Evolutionary conservation across 2,113 vertebrate genomes (phyloP).

Genomic region (Microtus pennsylvanicus): DNA sequence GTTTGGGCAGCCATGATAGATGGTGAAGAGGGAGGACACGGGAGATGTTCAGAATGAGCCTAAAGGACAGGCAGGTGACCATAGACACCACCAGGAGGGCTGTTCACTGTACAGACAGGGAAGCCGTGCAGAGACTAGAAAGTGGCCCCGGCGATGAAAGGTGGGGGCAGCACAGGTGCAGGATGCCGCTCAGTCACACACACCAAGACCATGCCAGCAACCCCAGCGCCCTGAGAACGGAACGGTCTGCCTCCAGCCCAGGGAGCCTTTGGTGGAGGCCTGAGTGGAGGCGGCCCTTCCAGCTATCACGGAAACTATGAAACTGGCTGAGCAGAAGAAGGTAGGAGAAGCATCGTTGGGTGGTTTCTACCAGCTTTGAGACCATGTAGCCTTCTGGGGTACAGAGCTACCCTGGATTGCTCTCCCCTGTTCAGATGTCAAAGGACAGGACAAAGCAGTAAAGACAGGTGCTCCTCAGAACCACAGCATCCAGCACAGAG

Average conservation of each 20-base stretch:
- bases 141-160: not conserved
- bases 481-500: not conserved
- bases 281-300: not conserved
- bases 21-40: not conserved
- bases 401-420: not conserved
- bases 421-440: not conserved
- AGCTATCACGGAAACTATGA: not conserved
- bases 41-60: not conserved
- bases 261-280: not conserved
- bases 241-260: not conserved
- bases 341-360: not conserved
- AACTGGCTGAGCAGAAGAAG: fast-evolving
- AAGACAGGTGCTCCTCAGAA: no score
- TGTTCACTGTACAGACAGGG: not conserved
- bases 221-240: not conserved
- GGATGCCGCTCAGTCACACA: not conserved
- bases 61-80: not conserved
- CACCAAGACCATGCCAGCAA: not conserved
- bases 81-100: not conserved
- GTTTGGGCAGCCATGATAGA: not conserved
- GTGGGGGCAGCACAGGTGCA: not conserved
- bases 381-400: fast-evolving
- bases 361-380: not conserved
- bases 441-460: not conserved
- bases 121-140: not conserved